Percentiles rank a stretch among this genome's conserved stretches.
phyloP scores from a whole-genome alignment of 2,797 vertebrate genomes.

The Poeciliopsis presidionis region DNA sequence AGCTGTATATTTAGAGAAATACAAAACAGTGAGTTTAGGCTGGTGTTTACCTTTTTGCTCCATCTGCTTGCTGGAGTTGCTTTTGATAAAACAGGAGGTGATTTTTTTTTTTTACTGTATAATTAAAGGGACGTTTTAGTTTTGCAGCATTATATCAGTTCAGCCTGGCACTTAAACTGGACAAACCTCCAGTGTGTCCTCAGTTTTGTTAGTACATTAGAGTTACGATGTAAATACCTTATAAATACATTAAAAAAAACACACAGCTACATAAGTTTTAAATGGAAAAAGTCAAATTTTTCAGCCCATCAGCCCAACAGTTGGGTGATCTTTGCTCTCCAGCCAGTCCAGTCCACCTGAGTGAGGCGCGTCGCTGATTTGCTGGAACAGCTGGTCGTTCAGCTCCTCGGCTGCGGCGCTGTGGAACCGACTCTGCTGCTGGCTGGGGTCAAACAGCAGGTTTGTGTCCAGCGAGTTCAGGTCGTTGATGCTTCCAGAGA shows the following conservation, averaged over 20 bases:
- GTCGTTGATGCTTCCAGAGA: slow-evolving; percentile 95
- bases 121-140: slow-evolving; percentile 67
- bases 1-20: slow-evolving; percentile 20
- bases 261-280: slow-evolving; percentile 69
- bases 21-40: slow-evolving; percentile 16
- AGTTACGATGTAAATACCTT: slow-evolving; percentile 73
- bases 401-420: slow-evolving; percentile 90
- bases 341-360: slow-evolving; percentile 96
- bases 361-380: slow-evolving; percentile 91
- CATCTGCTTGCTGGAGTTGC: slow-evolving; percentile 39
- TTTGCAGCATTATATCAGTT: slow-evolving; percentile 84
- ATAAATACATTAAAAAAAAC: slow-evolving; percentile 74
- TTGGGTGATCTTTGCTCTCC: slow-evolving; percentile 97
- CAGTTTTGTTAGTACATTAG: slow-evolving; percentile 80
- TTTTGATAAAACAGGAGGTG: slow-evolving; percentile 26
- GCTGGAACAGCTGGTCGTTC: slow-evolving; percentile 95
- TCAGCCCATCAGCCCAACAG: slow-evolving; percentile 90
- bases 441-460: slow-evolving; percentile 95
- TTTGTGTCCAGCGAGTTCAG: slow-evolving; percentile 94
- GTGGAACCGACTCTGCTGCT: slow-evolving; percentile 93
- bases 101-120: slow-evolving; percentile 21
- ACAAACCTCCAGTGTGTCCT: slow-evolving; percentile 86
- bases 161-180: slow-evolving; percentile 91
- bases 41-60: slow-evolving; percentile 6
- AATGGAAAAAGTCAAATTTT: slow-evolving; percentile 64